These are phyloP conservation scores for Reticulitermes lucifugus DNA, from an alignment of 2,888 invertebrate genomes.

Conservation along the genomic window DNA sequence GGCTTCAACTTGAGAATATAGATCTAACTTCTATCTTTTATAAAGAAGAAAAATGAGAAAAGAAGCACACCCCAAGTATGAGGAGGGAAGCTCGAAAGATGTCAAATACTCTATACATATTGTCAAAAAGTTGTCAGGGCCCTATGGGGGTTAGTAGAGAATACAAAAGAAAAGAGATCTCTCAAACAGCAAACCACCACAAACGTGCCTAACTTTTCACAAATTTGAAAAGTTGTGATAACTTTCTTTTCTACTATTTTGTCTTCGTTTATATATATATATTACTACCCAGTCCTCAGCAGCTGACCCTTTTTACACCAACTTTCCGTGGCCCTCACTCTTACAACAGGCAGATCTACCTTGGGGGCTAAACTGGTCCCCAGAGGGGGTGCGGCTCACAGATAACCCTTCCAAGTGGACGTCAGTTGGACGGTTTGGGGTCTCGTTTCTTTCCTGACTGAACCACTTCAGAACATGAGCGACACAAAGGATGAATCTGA, in stretches of 20 bases:
- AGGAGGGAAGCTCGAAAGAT: slow-evolving; percentile 2
- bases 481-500: neutral
- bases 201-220: slow-evolving; percentile 22
- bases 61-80: neutral
- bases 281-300: neutral
- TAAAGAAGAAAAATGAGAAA: neutral
- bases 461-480: neutral
- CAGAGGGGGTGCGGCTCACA: neutral
- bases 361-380: neutral
- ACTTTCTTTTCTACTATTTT: neutral
- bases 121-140: slow-evolving; percentile 27
- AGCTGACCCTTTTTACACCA: neutral
- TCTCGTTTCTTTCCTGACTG: neutral
- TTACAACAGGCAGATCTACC: neutral
- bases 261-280: neutral
- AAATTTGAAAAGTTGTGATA: slow-evolving; percentile 34
- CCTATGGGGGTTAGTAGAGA: neutral
- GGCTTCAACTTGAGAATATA: too few species aligned
- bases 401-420: slow-evolving; percentile 10
- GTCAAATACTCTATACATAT: slow-evolving; percentile 28
- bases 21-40: neutral
- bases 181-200: neutral
- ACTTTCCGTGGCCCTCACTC: neutral
- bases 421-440: neutral
- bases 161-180: neutral